A percentile compares a stretch with the other conserved stretches of the same genome.
phyloP scores from a whole-genome alignment of 2,888 invertebrate genomes.

The Pammene fasciana region DNA sequence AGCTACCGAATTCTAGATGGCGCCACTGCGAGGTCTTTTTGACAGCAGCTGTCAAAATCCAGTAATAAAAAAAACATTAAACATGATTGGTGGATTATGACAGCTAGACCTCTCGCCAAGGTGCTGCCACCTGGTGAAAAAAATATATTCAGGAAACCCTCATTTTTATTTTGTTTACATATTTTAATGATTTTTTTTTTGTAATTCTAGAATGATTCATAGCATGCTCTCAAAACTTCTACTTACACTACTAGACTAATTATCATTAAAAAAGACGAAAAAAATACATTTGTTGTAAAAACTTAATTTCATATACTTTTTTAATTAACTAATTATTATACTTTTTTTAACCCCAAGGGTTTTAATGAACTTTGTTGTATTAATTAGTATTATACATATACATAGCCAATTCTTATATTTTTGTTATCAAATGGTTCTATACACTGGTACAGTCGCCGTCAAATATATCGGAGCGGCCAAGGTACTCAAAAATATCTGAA shows the following conservation, averaged over 20 bases:
- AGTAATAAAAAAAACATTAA: no score
- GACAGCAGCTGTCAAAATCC: no score
- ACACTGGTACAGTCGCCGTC: constrained; percentile 31
- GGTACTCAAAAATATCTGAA: no score
- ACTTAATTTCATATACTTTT: not conserved
- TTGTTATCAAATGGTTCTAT: constrained; percentile 23
- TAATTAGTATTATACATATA: not conserved
- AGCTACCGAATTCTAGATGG: no score
- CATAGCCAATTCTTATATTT: constrained; percentile 12
- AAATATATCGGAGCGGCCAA: no score
- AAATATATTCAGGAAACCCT: no score
- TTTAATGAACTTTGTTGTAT: no score
- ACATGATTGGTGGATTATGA: no score
- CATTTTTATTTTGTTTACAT: not conserved
- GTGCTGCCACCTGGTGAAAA: no score
- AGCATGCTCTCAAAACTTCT: constrained; percentile 2
- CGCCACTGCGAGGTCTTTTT: no score
- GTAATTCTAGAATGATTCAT: not conserved
- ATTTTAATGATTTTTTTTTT: not conserved
- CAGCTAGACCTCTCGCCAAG: no score
- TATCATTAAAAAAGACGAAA: constrained; percentile 15
- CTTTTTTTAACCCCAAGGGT: no score
- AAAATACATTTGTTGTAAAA: not conserved
- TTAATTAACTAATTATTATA: not conserved
- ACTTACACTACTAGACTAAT: not conserved